These are phyloP conservation scores for Burhinus bistriatus DNA, from an alignment of 2,113 vertebrate species.

Conservation along the genomic window DNA sequence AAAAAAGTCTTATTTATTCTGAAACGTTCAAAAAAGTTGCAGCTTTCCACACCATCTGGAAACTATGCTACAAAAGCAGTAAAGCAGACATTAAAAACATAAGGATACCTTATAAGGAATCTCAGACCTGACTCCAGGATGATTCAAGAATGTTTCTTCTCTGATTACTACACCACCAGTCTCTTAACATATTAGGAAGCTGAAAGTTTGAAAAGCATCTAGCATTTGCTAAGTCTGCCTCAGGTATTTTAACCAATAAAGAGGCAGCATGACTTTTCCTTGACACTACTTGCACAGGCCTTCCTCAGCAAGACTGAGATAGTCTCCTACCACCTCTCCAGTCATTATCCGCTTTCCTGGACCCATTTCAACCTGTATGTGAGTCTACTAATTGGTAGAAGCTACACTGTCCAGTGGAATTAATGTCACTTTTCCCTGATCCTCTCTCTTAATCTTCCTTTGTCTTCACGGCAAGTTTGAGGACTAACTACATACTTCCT, in stretches of 20 bases:
- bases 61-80: background rate
- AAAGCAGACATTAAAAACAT: slow-evolving; percentile 21
- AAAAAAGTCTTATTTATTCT: background rate
- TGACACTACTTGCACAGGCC: background rate
- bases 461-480: background rate
- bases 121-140: slow-evolving; percentile 3
- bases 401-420: background rate
- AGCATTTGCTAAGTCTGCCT: background rate
- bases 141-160: background rate
- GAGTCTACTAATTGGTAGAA: background rate
- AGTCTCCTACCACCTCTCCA: background rate
- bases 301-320: background rate
- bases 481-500: slow-evolving; percentile 31
- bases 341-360: background rate
- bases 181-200: background rate
- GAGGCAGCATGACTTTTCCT: background rate
- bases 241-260: background rate
- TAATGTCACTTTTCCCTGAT: slow-evolving; percentile 46
- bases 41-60: background rate
- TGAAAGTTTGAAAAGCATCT: background rate
- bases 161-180: background rate
- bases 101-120: slow-evolving; percentile 54
- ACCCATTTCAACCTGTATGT: background rate
- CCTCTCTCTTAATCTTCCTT: slow-evolving; percentile 4
- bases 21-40: background rate